These are phyloP conservation scores for Pao palembangensis DNA, from an alignment of 2,113 vertebrate genomes.

Conservation along the genomic window DNA sequence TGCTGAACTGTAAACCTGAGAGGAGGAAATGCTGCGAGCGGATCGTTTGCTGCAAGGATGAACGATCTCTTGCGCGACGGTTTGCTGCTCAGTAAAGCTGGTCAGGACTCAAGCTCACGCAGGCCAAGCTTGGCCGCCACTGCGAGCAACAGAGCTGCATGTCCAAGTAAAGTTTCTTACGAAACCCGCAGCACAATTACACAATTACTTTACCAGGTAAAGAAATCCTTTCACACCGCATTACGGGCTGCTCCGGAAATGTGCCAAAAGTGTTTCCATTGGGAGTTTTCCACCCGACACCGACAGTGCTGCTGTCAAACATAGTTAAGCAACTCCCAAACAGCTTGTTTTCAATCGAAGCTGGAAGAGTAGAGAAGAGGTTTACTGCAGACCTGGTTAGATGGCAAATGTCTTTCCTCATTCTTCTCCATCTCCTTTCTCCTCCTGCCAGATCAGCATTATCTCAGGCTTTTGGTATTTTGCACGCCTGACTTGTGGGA, in stretches of 20 bases:
- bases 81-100: no score
- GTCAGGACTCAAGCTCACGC: no score
- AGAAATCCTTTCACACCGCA: background rate
- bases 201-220: background rate
- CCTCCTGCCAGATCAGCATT: conserved; percentile 2
- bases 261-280: background rate
- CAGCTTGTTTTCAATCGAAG: conserved; percentile 5
- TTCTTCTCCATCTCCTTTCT: conserved; percentile 11
- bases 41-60: background rate
- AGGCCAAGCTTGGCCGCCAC: no score
- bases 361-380: background rate
- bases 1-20: conserved; percentile 10
- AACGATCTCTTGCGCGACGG: background rate
- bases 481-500: conserved; percentile 10
- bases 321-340: background rate
- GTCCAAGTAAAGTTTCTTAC: no score
- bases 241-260: background rate
- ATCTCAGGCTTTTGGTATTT: conserved; percentile 25
- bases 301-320: conserved; percentile 9
- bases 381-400: conserved; percentile 24
- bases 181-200: background rate
- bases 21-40: conserved; percentile 1
- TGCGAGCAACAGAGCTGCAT: no score
- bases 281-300: conserved; percentile 11
- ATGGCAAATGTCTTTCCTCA: conserved; percentile 22